A percentile compares a stretch with the other conserved stretches of the same genome.
Conservation (phyloP, 2,797 vertebrate species). For the Lateolabrax maculatus region DNA sequence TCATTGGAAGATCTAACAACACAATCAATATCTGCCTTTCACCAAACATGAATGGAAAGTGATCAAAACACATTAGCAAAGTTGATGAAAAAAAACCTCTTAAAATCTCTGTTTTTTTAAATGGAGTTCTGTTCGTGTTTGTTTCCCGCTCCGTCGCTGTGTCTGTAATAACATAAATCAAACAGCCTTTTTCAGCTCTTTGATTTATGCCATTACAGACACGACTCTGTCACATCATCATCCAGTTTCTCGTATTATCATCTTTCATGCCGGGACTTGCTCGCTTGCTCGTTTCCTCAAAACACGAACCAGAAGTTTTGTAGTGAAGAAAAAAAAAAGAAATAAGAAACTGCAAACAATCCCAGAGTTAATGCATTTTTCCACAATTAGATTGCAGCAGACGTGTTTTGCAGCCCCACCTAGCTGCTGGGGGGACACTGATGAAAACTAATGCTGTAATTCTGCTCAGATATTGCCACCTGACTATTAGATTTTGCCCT, state of each 20-base stretch:
- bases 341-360: constrained; percentile 66
- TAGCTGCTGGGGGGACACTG: constrained; percentile 83
- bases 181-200: constrained; percentile 1
- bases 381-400: constrained; percentile 77
- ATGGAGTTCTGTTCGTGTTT: constrained; percentile 15
- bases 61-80: constrained; percentile 41
- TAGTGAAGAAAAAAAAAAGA: not conserved
- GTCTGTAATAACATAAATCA: constrained; percentile 39
- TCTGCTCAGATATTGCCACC: constrained; percentile 85
- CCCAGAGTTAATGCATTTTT: constrained; percentile 69
- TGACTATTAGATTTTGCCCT: constrained; percentile 87
- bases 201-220: constrained; percentile 42
- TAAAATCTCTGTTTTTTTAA: not conserved
- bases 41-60: constrained; percentile 34
- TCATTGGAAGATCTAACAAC: constrained; percentile 53
- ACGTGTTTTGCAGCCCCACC: constrained; percentile 70
- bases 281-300: constrained; percentile 41
- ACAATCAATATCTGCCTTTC: constrained; percentile 20
- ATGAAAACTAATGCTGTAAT: constrained; percentile 89
- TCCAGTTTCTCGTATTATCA: constrained; percentile 19
- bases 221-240: constrained; percentile 29
- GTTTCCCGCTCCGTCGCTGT: not conserved
- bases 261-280: constrained; percentile 28
- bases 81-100: constrained; percentile 1
- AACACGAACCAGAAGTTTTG: constrained; percentile 61